These are phyloP conservation scores for Megastigmus dorsalis DNA, from an alignment of 2,888 invertebrate species.

Conservation along the genomic window DNA sequence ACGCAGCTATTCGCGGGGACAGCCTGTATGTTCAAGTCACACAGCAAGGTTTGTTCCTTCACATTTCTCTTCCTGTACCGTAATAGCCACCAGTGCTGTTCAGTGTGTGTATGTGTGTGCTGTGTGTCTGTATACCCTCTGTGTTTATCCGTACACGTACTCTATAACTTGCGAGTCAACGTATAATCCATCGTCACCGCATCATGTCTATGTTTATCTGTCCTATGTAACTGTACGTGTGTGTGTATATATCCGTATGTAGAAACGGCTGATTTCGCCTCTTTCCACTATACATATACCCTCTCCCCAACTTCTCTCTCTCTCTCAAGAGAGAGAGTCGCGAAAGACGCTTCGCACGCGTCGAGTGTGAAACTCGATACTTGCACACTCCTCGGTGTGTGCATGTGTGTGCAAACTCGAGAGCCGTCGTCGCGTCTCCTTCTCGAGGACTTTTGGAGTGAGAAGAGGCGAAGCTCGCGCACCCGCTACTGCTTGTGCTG, in stretches of 20 bases:
- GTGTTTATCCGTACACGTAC: too few relatives aligned
- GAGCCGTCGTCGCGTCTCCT: slow-evolving; percentile 34
- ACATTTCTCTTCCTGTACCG: slow-evolving; percentile 54
- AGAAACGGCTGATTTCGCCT: slow-evolving; percentile 8
- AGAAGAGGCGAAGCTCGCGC: too few relatives aligned
- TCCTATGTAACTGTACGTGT: not conserved
- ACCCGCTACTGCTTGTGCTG: too few relatives aligned
- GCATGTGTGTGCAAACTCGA: slow-evolving; percentile 29
- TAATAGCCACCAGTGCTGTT: too few relatives aligned
- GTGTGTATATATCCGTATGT: not conserved
- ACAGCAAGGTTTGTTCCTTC: slow-evolving; percentile 72
- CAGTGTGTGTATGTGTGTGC: not conserved
- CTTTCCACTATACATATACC: too few relatives aligned
- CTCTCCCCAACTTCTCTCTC: too few relatives aligned
- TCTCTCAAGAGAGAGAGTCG: too few relatives aligned
- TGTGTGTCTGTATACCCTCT: too few relatives aligned
- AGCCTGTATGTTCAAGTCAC: slow-evolving; percentile 75
- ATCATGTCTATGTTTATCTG: not conserved
- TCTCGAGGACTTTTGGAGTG: too few relatives aligned
- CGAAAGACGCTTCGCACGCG: too few relatives aligned
- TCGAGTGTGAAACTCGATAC: slow-evolving; percentile 48
- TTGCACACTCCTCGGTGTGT: slow-evolving; percentile 3
- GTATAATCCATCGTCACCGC: not conserved
- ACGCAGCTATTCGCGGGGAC: slow-evolving; percentile 77
- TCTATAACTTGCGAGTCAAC: too few relatives aligned